phyloP scores from a whole-genome alignment of 2,888 invertebrate genomes.

The Empis stercorea region DNA sequence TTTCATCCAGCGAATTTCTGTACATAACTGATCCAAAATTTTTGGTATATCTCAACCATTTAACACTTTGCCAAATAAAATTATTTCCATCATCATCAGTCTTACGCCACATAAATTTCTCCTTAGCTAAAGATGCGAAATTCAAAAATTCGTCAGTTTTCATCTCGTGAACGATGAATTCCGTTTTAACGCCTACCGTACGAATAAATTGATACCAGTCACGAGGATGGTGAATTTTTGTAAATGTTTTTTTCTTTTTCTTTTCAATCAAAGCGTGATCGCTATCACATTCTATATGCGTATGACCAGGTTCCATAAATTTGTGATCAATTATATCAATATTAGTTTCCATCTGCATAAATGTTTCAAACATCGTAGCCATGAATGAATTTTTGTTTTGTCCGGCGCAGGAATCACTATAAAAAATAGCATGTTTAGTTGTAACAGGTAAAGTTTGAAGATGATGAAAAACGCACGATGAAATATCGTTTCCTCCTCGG shows the following conservation, averaged over 20 bases:
- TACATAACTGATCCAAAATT: too few relatives aligned
- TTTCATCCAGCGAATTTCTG: too few relatives aligned
- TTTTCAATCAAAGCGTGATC: too few relatives aligned
- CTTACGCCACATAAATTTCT: too few relatives aligned
- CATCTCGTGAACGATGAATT: too few relatives aligned
- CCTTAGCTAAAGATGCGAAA: too few relatives aligned
- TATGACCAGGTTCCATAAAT: background rate
- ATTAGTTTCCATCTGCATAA: conserved; percentile 1
- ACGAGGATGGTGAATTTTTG: background rate
- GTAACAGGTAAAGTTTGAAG: conserved; percentile 5
- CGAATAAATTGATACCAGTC: background rate
- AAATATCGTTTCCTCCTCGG: conserved; percentile 13
- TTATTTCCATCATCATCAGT: too few relatives aligned
- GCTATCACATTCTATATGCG: background rate
- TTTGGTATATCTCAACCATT: too few relatives aligned
- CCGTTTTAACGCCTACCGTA: too few relatives aligned
- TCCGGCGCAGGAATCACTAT: conserved; percentile 11
- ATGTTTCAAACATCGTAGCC: conserved; percentile 9
- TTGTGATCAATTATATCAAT: conserved; percentile 1
- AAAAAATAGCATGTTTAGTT: conserved; percentile 11
- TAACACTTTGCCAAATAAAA: too few relatives aligned
- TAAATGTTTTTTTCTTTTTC: background rate
- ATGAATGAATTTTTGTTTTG: conserved; percentile 13
- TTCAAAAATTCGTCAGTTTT: too few relatives aligned
- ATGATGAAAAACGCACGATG: conserved; percentile 10